Percentiles rank a stretch among this genome's conserved stretches.
phyloP scores from a whole-genome alignment of 2,113 vertebrate species.

The Thomomys bottae region DNA sequence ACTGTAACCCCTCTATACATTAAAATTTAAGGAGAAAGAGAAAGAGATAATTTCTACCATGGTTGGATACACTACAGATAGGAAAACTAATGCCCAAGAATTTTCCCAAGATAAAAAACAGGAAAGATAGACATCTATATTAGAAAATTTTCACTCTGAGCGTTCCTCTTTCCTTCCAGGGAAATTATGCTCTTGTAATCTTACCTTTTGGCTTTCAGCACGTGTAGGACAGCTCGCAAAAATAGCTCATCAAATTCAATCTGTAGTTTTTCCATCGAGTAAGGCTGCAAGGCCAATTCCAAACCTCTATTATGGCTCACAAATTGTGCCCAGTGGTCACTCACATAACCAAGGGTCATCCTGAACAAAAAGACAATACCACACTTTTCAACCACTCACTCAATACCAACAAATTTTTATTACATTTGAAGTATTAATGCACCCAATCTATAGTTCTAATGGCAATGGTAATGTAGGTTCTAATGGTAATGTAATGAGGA shows the following conservation, averaged over 20 bases:
- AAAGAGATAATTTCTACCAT: neutral
- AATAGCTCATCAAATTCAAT: constrained; percentile 97
- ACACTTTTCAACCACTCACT: neutral
- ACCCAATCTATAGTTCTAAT: neutral
- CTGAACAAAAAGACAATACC: constrained; percentile 76
- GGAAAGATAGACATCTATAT: neutral
- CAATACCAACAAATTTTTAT: neutral
- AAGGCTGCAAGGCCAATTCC: constrained; percentile 84
- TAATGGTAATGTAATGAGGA: neutral
- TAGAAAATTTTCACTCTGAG: neutral
- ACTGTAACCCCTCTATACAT: too few relatives aligned
- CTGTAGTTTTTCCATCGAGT: constrained; percentile 94
- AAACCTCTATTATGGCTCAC: constrained; percentile 82
- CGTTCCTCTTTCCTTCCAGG: neutral
- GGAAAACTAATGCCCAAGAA: constrained; percentile 4
- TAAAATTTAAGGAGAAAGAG: too few relatives aligned
- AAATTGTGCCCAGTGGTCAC: constrained; percentile 97
- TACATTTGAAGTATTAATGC: neutral
- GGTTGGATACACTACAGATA: neutral
- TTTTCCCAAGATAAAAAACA: neutral
- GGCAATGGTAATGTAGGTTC: too few relatives aligned
- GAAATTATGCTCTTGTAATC: neutral
- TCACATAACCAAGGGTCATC: constrained; percentile 95
- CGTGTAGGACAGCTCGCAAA: constrained; percentile 93
- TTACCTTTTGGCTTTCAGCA: constrained; percentile 97